These are phyloP conservation scores for Helicoverpa assulta DNA, from an alignment of 2,888 invertebrate species.

Conservation along the genomic window DNA sequence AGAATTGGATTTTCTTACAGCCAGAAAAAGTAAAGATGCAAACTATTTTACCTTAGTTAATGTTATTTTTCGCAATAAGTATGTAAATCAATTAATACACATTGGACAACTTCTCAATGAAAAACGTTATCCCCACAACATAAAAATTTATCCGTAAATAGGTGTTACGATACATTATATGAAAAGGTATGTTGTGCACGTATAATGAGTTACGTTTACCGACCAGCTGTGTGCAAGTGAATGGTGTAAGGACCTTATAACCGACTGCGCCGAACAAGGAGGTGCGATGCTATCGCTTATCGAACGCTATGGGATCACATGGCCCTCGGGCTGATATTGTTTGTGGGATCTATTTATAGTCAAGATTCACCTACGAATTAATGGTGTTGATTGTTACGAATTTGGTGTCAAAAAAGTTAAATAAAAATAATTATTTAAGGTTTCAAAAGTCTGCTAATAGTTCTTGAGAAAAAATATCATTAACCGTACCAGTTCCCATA, in stretches of 20 bases:
- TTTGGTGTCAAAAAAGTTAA: no score
- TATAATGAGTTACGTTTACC: constrained; percentile 30
- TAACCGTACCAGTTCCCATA: no score
- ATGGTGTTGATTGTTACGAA: no score
- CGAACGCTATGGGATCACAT: constrained; percentile 71
- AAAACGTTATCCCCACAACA: no score
- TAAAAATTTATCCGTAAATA: no score
- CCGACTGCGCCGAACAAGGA: constrained; percentile 72
- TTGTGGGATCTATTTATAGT: constrained; percentile 68
- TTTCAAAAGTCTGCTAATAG: no score
- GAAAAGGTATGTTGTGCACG: not conserved
- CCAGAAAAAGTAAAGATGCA: not conserved
- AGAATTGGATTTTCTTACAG: not conserved
- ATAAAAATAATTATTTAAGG: no score
- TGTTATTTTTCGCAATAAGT: no score
- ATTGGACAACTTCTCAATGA: no score
- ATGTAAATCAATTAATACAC: no score
- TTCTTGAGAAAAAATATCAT: no score
- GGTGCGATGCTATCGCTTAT: constrained; percentile 70
- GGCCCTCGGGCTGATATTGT: constrained; percentile 73
- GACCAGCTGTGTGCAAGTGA: constrained; percentile 67
- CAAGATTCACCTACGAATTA: not conserved
- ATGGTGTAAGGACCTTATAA: constrained; percentile 79
- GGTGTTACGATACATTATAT: not conserved
- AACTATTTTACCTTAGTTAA: no score